Conservation (phyloP, 2,888 invertebrate species). For the Caenorhabditis sp. region DNA sequence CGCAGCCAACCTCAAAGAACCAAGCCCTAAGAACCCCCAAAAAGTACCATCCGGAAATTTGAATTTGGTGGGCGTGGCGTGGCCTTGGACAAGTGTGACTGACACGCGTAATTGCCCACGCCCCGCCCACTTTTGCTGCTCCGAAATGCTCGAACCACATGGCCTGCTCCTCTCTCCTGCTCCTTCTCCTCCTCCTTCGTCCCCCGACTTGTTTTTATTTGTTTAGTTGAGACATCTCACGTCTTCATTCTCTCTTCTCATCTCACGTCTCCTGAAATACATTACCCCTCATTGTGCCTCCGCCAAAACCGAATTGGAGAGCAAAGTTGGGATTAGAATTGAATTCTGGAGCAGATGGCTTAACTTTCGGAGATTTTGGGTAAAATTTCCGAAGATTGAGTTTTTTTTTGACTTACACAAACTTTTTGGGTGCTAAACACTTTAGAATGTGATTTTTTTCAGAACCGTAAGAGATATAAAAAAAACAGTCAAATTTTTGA, state of each 20-base stretch:
- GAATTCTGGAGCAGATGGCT: too few relatives aligned
- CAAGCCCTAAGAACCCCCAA: background rate
- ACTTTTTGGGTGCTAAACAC: too few relatives aligned
- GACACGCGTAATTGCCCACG: conserved; percentile 14
- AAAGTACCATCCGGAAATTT: conserved; percentile 2
- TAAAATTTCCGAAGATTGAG: too few relatives aligned
- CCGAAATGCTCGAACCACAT: conserved; percentile 5
- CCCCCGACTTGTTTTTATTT: conserved; percentile 36
- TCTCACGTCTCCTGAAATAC: too few relatives aligned
- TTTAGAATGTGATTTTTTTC: too few relatives aligned
- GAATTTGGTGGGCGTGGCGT: conserved; percentile 4
- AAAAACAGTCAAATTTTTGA: too few relatives aligned
- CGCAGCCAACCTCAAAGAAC: background rate
- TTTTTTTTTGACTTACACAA: too few relatives aligned
- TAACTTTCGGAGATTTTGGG: too few relatives aligned
- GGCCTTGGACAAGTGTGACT: background rate
- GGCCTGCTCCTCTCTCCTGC: background rate
- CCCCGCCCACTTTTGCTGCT: conserved; percentile 15
- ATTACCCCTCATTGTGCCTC: too few relatives aligned
- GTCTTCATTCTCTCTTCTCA: conserved; percentile 14
- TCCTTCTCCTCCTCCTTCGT: background rate
- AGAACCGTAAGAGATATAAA: too few relatives aligned
- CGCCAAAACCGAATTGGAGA: too few relatives aligned
- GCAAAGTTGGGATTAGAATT: too few relatives aligned
- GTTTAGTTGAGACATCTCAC: conserved; percentile 27